Percentiles rank a stretch among this genome's conserved stretches.
Evolutionary conservation across 2,888 invertebrate species (phyloP).

Genomic region (Choreutis nemorana): DNA sequence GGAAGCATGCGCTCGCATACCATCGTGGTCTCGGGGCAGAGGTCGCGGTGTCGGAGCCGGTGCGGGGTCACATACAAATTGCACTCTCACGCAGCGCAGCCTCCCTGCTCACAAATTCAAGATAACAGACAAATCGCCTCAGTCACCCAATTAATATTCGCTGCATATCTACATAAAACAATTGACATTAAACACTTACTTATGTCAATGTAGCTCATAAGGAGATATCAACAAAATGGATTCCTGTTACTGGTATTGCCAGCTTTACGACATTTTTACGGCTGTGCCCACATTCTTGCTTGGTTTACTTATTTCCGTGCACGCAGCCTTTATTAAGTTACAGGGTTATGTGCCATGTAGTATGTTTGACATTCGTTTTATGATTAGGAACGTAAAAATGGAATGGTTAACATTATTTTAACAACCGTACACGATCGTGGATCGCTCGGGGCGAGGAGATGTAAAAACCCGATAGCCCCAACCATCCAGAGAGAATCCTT

Average conservation of each 20-base stretch:
- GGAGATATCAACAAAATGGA: constrained; percentile 25
- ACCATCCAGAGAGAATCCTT: constrained; percentile 15
- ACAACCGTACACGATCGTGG: too few species aligned
- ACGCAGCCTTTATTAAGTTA: constrained; percentile 32
- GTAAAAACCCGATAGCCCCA: constrained; percentile 1
- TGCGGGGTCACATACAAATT: constrained; percentile 34
- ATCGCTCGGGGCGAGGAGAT: constrained; percentile 3
- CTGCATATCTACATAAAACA: constrained; percentile 4
- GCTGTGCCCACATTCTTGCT: constrained; percentile 16
- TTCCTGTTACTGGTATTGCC: constrained; percentile 40
- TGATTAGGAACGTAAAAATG: constrained; percentile 9
- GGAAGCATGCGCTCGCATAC: constrained; percentile 14
- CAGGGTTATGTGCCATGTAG: constrained; percentile 17
- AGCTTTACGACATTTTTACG: constrained; percentile 36
- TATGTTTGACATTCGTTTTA: constrained; percentile 18
- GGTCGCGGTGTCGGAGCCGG: constrained; percentile 25
- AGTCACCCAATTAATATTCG: constrained; percentile 4
- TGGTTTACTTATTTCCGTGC: constrained; percentile 27
- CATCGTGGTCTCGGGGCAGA: constrained; percentile 19
- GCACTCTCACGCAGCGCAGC: constrained; percentile 38
- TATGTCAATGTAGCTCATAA: constrained; percentile 12
- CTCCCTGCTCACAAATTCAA: constrained; percentile 12
- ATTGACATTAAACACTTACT: too few species aligned
- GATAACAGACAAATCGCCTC: constrained; percentile 12
- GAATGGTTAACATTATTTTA: too few species aligned